These are phyloP conservation scores for Diploptera punctata DNA, from an alignment of 2,888 invertebrate species.

Conservation along the genomic window DNA sequence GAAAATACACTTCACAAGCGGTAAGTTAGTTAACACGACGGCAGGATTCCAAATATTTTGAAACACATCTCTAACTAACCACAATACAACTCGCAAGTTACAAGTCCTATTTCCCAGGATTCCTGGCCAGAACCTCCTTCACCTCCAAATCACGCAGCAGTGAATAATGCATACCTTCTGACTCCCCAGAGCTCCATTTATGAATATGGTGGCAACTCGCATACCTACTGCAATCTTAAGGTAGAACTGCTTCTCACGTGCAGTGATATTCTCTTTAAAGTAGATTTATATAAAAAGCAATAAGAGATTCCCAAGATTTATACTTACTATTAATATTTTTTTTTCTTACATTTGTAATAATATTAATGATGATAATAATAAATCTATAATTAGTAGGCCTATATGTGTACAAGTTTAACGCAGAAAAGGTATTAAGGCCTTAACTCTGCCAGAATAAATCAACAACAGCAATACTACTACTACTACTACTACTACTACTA, in stretches of 20 bases:
- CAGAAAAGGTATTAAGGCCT: no score
- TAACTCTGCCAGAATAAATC: no score
- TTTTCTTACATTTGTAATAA: no score
- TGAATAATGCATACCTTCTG: slow-evolving; percentile 3
- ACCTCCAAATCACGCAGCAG: slow-evolving; percentile 5
- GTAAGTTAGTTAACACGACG: slow-evolving; percentile 2
- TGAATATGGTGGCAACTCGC: neutral
- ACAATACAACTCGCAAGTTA: slow-evolving; percentile 18
- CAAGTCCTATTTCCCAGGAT: neutral
- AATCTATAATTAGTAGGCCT: no score
- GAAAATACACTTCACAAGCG: slow-evolving; percentile 6
- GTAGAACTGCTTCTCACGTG: neutral
- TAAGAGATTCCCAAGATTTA: no score
- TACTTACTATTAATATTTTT: no score
- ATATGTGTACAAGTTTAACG: no score
- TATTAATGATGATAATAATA: no score
- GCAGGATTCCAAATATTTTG: slow-evolving; percentile 12
- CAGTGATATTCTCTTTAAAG: no score
- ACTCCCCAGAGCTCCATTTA: slow-evolving; percentile 2
- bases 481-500: no score
- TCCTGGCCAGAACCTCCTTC: neutral
- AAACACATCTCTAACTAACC: slow-evolving; percentile 14
- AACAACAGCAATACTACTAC: no score
- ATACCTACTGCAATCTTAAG: neutral
- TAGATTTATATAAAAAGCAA: no score